A percentile compares a stretch with the other conserved stretches of the same genome.
These are phyloP conservation scores for Ormyrus thymus DNA, from an alignment of 2,888 invertebrate species.

Conservation along the genomic window DNA sequence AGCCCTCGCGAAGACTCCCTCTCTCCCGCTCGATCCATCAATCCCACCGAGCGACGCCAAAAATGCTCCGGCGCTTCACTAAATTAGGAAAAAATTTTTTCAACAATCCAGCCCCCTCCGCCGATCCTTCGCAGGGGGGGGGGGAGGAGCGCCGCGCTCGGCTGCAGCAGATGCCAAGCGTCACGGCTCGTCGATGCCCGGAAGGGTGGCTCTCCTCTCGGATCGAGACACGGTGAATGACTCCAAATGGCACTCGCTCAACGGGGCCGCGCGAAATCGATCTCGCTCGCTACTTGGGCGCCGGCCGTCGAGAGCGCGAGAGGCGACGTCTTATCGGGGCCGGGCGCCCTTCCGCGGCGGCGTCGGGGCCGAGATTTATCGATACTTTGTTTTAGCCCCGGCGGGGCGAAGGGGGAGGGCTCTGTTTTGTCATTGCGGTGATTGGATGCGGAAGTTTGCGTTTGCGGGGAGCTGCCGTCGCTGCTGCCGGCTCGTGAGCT, in stretches of 20 bases:
- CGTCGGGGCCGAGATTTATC: slow-evolving; percentile 26
- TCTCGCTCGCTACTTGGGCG: slow-evolving; percentile 6
- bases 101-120: slow-evolving; percentile 17
- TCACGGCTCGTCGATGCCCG: slow-evolving; percentile 73
- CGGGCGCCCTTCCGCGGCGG: background rate
- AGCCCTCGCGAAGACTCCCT: too few species aligned
- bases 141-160: background rate
- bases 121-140: too few species aligned
- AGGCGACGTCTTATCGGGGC: slow-evolving; percentile 36
- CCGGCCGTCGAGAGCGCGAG: slow-evolving; percentile 27
- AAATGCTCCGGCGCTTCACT: background rate
- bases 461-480: slow-evolving; percentile 4
- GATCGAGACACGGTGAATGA: slow-evolving; percentile 74
- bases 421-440: background rate
- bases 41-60: background rate
- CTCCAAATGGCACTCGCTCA: slow-evolving; percentile 72
- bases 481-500: too few species aligned
- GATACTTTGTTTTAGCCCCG: slow-evolving; percentile 6
- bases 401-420: background rate
- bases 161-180: slow-evolving; percentile 73
- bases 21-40: background rate
- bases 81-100: slow-evolving; percentile 33
- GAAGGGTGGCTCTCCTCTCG: slow-evolving; percentile 68
- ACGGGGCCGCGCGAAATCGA: slow-evolving; percentile 49
- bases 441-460: slow-evolving; percentile 14